phyloP scores from a whole-genome alignment of 2,113 vertebrate species.

The Thalassoma bifasciatum region DNA sequence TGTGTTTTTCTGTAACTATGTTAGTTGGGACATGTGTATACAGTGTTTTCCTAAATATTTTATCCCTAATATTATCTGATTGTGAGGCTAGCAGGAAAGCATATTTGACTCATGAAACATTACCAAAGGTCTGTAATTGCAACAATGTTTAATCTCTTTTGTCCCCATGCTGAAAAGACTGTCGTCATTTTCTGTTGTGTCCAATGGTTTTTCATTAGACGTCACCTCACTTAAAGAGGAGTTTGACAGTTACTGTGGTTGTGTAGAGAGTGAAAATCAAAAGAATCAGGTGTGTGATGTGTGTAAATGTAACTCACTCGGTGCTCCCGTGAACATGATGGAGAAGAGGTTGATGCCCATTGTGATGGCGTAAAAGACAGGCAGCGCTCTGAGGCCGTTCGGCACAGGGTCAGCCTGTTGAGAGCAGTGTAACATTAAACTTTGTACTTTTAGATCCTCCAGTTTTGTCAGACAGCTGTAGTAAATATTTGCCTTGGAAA shows the following conservation, averaged over 20 bases:
- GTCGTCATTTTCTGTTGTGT: slow-evolving; percentile 14
- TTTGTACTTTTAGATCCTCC: neutral
- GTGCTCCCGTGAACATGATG: slow-evolving; percentile 94
- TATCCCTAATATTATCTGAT: no score
- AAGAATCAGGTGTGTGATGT: neutral
- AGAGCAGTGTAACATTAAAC: neutral
- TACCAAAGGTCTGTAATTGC: neutral
- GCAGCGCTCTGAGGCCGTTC: slow-evolving; percentile 91
- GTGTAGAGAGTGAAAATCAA: slow-evolving; percentile 1
- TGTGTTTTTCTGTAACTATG: neutral
- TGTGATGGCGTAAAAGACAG: slow-evolving; percentile 93
- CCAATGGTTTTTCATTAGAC: slow-evolving; percentile 41
- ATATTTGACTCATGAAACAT: neutral
- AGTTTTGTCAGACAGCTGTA: neutral
- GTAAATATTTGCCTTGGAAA: neutral
- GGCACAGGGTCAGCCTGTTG: slow-evolving; percentile 90
- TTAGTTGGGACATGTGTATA: no score
- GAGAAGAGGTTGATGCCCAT: slow-evolving; percentile 96
- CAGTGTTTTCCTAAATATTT: no score
- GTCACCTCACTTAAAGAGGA: slow-evolving; percentile 9
- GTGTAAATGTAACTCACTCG: slow-evolving; percentile 85
- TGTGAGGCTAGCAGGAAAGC: no score
- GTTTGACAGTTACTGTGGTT: slow-evolving; percentile 35
- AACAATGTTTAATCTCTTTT: slow-evolving; percentile 1
- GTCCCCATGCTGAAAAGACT: slow-evolving; percentile 25